Conservation (phyloP, 2,113 vertebrate species). For the Malurus cyaneus region DNA sequence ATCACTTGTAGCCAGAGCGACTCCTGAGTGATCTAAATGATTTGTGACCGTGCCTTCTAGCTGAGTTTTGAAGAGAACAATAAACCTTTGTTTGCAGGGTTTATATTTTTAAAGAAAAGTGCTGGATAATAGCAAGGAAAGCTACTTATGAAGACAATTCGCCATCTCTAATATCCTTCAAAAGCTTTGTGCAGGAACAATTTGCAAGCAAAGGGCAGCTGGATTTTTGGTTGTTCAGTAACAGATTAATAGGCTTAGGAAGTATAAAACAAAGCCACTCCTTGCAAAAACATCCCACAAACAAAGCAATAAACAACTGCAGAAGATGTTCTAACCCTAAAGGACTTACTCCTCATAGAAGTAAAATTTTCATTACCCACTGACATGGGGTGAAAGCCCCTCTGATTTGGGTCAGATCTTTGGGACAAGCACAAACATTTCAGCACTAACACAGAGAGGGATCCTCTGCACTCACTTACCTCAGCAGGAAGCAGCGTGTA, state of each 20-base stretch:
- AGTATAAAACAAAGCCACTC: background rate
- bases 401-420: background rate
- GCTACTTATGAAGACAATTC: conserved; percentile 21
- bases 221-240: conserved; percentile 1
- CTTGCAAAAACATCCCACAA: background rate
- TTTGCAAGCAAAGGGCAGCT: background rate
- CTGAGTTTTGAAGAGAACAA: conserved; percentile 8
- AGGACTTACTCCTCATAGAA: background rate
- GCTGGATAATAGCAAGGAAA: background rate
- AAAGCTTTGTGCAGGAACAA: background rate
- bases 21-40: conserved; percentile 10
- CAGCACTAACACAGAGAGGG: background rate
- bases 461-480: conserved; percentile 66
- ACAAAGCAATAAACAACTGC: background rate
- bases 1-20: background rate
- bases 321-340: background rate
- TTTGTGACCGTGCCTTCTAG: conserved; percentile 31
- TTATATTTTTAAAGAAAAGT: conserved; percentile 5
- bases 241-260: background rate
- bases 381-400: background rate
- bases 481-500: conserved; percentile 95
- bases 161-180: background rate
- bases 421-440: background rate
- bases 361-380: background rate
- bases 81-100: conserved; percentile 23